A percentile compares a stretch with the other conserved stretches of the same genome.
Conservation (phyloP, 2,113 vertebrate species). For the Odontesthes bonariensis region DNA sequence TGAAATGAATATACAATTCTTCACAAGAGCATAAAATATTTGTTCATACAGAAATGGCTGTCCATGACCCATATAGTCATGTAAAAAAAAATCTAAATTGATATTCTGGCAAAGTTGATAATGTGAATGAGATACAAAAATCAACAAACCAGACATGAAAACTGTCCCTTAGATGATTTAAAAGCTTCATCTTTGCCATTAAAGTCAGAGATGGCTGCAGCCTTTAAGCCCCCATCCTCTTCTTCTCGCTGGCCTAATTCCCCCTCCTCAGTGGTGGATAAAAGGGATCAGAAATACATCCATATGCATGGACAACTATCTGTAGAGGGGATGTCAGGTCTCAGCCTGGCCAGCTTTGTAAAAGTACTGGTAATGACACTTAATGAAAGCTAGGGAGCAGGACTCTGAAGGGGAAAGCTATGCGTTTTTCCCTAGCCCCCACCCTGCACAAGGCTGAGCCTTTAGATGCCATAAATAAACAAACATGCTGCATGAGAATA, state of each 20-base stretch:
- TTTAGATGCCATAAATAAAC: conserved; percentile 78
- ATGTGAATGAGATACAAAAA: conserved; percentile 58
- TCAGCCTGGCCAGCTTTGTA: conserved; percentile 69
- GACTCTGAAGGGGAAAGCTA: conserved; percentile 56
- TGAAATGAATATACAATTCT: conserved; percentile 47
- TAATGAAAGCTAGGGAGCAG: conserved; percentile 78
- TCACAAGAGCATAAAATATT: conserved; percentile 48
- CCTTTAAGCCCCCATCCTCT: conserved; percentile 55
- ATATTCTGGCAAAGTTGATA: conserved; percentile 57
- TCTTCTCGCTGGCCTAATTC: conserved; percentile 69
- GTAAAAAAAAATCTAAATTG: conserved; percentile 32
- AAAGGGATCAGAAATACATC: conserved; percentile 79
- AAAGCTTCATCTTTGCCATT: conserved; percentile 71
- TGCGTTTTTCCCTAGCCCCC: conserved; percentile 43
- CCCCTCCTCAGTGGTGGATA: conserved; percentile 75
- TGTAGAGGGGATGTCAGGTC: conserved; percentile 75
- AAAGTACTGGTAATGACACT: conserved; percentile 82
- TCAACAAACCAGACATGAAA: conserved; percentile 64
- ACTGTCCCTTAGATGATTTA: conserved; percentile 59
- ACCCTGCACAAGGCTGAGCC: conserved; percentile 35
- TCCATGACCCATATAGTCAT: conserved; percentile 34
- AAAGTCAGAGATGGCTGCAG: conserved; percentile 68
- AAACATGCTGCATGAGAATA: conserved; percentile 66
- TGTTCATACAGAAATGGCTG: conserved; percentile 23
- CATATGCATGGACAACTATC: conserved; percentile 79